phyloP scores from a whole-genome alignment of 2,888 invertebrate species.

The Dynastes tityus region DNA sequence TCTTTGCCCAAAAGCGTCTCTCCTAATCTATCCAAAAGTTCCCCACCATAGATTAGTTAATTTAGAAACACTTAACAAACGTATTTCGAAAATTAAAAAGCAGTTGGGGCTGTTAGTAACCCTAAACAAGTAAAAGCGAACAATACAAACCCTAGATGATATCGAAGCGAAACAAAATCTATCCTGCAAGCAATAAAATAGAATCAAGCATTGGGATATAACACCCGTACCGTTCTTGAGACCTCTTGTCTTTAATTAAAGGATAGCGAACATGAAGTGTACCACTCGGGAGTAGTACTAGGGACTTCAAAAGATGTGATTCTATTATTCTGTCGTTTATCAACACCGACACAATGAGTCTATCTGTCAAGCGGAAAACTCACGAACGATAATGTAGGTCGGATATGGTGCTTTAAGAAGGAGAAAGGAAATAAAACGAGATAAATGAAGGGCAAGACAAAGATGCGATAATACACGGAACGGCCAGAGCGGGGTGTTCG shows the following conservation, averaged over 20 bases:
- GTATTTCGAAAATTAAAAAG: too few relatives aligned
- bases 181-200: background rate
- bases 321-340: slow-evolving; percentile 30
- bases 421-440: background rate
- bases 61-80: too few relatives aligned
- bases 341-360: slow-evolving; percentile 7
- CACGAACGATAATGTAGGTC: too few relatives aligned
- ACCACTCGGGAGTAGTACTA: background rate
- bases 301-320: slow-evolving; percentile 31
- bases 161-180: background rate
- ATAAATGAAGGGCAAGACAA: background rate
- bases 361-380: slow-evolving; percentile 2
- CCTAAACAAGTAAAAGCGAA: too few relatives aligned
- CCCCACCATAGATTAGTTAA: too few relatives aligned
- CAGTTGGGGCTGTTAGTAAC: too few relatives aligned
- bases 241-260: slow-evolving; percentile 15
- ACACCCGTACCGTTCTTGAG: background rate
- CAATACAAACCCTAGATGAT: too few relatives aligned
- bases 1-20: too few relatives aligned
- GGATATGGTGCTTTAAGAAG: too few relatives aligned
- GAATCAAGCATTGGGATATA: background rate
- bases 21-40: too few relatives aligned
- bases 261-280: background rate
- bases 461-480: background rate
- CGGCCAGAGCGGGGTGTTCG: background rate